These are phyloP conservation scores for Mionectes olivaceus DNA, from an alignment of 2,797 vertebrate species.

Conservation along the genomic window DNA sequence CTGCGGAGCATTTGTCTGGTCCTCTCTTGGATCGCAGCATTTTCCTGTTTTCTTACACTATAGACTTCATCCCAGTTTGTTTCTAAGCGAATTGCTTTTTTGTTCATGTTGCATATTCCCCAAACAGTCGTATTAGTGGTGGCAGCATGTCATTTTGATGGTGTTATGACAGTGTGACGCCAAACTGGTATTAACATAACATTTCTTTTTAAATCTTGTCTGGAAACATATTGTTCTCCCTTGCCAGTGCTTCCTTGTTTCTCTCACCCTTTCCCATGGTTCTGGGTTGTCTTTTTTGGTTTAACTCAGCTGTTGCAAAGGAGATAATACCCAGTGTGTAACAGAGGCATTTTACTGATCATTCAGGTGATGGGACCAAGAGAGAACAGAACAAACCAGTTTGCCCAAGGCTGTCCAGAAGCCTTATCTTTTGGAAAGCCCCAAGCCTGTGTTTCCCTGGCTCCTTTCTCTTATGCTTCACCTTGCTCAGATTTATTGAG, in stretches of 20 bases:
- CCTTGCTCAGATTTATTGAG: not conserved
- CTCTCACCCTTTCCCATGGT: slow-evolving; percentile 30
- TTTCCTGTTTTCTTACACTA: slow-evolving; percentile 30
- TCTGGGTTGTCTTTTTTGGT: not conserved
- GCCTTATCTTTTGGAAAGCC: not conserved
- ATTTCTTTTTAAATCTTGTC: slow-evolving; percentile 50
- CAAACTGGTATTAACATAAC: slow-evolving; percentile 62
- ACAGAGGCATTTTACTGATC: not conserved
- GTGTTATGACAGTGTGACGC: slow-evolving; percentile 66
- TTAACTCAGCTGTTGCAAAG: not conserved
- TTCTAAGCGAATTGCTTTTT: slow-evolving; percentile 34
- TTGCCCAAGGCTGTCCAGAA: not conserved
- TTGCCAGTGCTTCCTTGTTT: slow-evolving; percentile 29
- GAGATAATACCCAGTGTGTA: fast-evolving
- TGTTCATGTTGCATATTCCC: slow-evolving; percentile 39
- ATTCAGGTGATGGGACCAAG: not conserved
- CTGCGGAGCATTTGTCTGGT: not conserved
- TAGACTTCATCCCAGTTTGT: slow-evolving; percentile 34
- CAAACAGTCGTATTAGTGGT: slow-evolving; percentile 39
- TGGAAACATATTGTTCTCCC: slow-evolving; percentile 65
- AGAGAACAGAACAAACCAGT: fast-evolving
- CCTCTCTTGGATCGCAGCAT: not conserved
- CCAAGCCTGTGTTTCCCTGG: not conserved
- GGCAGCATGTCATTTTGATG: slow-evolving; percentile 70
- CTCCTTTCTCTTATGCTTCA: not conserved